A percentile compares a stretch with the other conserved stretches of the same genome.
Conservation (phyloP, 2,888 invertebrate genomes). For the Lepidonotus clava region DNA sequence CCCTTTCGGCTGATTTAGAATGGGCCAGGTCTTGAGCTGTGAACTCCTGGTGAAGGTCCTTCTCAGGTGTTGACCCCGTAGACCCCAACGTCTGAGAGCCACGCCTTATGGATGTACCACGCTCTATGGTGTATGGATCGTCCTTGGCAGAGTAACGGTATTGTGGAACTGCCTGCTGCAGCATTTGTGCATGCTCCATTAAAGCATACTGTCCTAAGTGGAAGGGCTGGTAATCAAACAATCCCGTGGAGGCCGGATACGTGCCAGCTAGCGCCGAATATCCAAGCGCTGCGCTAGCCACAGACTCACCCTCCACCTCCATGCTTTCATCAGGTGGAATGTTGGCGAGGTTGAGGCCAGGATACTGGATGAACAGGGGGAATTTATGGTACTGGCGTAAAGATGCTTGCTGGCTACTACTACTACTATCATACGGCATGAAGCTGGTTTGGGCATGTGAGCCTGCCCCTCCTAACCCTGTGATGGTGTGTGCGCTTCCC, state of each 20-base stretch:
- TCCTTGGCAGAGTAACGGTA: not conserved
- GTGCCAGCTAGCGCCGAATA: not conserved
- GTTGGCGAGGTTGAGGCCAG: conserved; percentile 55
- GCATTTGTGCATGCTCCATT: not conserved
- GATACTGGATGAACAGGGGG: conserved; percentile 37
- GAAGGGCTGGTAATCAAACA: conserved; percentile 35
- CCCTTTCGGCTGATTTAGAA: not conserved
- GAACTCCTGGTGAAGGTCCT: conserved; percentile 46
- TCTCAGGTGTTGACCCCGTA: conserved; percentile 49
- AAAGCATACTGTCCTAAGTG: not conserved
- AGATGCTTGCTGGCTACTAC: conserved; percentile 8
- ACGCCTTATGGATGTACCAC: not conserved
- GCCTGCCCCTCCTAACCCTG: not conserved
- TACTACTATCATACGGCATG: not conserved
- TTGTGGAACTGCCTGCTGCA: not conserved
- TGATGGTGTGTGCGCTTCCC: not conserved
- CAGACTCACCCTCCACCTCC: conserved; percentile 49
- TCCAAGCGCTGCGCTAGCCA: not conserved
- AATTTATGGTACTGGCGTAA: conserved; percentile 31
- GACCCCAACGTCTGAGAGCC: conserved; percentile 48
- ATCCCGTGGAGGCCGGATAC: not conserved
- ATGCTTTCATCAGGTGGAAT: conserved; percentile 51
- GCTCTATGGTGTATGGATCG: not conserved
- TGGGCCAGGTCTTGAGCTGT: not conserved
- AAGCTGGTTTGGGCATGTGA: not conserved